These are phyloP conservation scores for Montipora capitata DNA, from an alignment of 92 coral and sea anemone species.

Conservation along the genomic window DNA sequence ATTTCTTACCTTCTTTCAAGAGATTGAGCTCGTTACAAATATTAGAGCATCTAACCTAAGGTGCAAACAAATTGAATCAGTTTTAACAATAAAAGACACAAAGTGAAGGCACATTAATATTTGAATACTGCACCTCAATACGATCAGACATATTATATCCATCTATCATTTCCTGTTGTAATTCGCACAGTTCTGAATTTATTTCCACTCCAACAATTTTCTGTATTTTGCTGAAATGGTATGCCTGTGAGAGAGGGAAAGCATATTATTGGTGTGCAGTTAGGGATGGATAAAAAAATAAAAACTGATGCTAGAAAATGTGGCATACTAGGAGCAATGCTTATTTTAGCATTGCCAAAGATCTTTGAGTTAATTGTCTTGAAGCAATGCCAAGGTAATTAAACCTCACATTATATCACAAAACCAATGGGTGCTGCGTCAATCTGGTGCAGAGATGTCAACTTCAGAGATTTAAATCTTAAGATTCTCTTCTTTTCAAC, in stretches of 20 bases:
- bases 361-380: too few relatives aligned
- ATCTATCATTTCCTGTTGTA: constrained; percentile 78
- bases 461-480: too few relatives aligned
- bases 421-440: too few relatives aligned
- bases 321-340: too few relatives aligned
- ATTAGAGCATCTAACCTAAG: constrained; percentile 79
- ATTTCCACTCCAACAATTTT: constrained; percentile 90
- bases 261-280: too few relatives aligned
- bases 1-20: constrained; percentile 67
- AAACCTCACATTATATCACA: too few relatives aligned
- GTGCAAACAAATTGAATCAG: neutral
- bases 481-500: too few relatives aligned
- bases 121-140: constrained; percentile 64
- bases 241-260: constrained; percentile 66
- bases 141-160: constrained; percentile 76
- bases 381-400: too few relatives aligned
- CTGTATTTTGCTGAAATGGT: constrained; percentile 72
- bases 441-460: too few relatives aligned
- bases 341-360: too few relatives aligned
- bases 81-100: neutral
- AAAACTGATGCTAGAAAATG: too few relatives aligned
- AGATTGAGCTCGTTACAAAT: constrained; percentile 76
- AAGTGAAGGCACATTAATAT: neutral
- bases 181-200: constrained; percentile 74
- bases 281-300: too few relatives aligned